Conservation (phyloP, 2,797 vertebrate species). For the Squalus acanthias region DNA sequence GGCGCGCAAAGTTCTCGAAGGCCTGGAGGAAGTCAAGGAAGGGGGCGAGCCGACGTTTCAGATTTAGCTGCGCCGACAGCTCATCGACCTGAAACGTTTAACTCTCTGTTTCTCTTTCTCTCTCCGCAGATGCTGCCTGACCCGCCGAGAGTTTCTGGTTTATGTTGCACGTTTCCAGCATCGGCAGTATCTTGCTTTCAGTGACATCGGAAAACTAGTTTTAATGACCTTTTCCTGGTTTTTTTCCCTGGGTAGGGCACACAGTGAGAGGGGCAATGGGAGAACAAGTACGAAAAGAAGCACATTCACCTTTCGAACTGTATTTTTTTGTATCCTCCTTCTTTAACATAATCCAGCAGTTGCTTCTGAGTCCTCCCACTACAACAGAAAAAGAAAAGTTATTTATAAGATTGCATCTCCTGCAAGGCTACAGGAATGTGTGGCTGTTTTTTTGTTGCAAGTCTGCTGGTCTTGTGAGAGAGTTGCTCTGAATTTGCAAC, state of each 20-base stretch:
- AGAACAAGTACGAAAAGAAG: not conserved
- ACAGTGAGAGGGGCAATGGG: too few relatives aligned
- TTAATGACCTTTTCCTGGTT: not conserved
- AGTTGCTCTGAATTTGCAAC: too few relatives aligned
- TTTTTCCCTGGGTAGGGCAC: not conserved
- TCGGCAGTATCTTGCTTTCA: not conserved
- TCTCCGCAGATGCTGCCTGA: not conserved
- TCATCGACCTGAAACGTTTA: not conserved
- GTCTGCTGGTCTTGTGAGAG: not conserved
- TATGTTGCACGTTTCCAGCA: not conserved
- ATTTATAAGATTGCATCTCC: not conserved
- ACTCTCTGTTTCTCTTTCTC: not conserved
- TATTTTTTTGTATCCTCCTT: conserved; percentile 93
- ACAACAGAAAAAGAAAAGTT: conserved; percentile 36
- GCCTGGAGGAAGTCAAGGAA: not conserved
- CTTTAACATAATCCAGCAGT: conserved; percentile 91
- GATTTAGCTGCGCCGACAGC: not conserved
- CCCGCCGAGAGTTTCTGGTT: not conserved
- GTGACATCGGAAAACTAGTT: not conserved
- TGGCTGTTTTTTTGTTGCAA: not conserved
- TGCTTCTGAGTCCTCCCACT: conserved; percentile 98
- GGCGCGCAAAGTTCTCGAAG: not conserved
- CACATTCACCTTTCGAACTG: conserved; percentile 86
- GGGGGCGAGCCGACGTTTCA: not conserved
- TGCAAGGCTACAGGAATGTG: not conserved